Percentiles rank a stretch among this genome's conserved stretches.
Evolutionary conservation across 2,888 invertebrate species (phyloP).

Genomic region (Elmis aenea): DNA sequence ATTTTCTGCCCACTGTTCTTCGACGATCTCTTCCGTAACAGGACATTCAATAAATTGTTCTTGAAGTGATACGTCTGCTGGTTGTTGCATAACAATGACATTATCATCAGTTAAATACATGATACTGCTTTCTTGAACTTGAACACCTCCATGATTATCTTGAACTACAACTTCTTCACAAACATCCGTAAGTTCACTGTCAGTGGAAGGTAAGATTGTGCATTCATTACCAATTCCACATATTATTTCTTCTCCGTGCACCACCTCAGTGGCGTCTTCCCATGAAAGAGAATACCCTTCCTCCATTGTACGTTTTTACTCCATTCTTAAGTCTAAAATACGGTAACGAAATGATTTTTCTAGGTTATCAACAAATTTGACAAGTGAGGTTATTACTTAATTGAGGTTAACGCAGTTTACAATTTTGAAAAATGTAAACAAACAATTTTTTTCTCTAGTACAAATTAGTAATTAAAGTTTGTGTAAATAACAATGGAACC

Average conservation of each 20-base stretch:
- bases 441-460: conserved; percentile 24
- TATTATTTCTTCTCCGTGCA: conserved; percentile 51
- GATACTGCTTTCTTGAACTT: conserved; percentile 29
- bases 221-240: conserved; percentile 50
- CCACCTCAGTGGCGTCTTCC: conserved; percentile 41
- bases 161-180: conserved; percentile 48
- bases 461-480: too few relatives aligned
- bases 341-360: conserved; percentile 18
- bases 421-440: conserved; percentile 45
- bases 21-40: conserved; percentile 67
- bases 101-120: conserved; percentile 44
- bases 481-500: not conserved
- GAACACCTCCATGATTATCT: conserved; percentile 31
- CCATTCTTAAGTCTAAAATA: conserved; percentile 6
- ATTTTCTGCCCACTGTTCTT: conserved; percentile 73
- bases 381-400: conserved; percentile 47
- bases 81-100: conserved; percentile 41
- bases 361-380: conserved; percentile 42
- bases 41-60: conserved; percentile 50
- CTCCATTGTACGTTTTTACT: conserved; percentile 33
- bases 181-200: conserved; percentile 43
- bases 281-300: conserved; percentile 42
- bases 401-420: conserved; percentile 46
- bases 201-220: conserved; percentile 40
- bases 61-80: conserved; percentile 35